Evolutionary conservation across 2,797 vertebrate species (phyloP).

Genomic region (Ispidina picta): DNA sequence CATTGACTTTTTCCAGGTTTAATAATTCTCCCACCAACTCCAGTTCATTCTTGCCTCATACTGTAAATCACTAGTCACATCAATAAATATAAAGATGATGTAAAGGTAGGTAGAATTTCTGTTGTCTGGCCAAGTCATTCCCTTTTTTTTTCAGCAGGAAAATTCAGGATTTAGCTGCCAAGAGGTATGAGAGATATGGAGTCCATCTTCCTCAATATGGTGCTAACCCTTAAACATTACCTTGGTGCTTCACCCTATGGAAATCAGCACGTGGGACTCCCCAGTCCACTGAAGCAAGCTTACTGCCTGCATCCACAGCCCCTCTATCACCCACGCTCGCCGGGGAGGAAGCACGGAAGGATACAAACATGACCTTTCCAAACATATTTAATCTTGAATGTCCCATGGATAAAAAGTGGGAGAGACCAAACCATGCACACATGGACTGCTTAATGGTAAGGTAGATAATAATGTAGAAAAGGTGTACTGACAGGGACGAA

Average conservation of each 20-base stretch:
- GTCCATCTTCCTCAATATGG: not conserved
- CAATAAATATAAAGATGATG: not conserved
- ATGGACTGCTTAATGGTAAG: not conserved
- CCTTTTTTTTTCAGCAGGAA: not conserved
- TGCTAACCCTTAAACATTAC: not conserved
- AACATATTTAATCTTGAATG: accelerated
- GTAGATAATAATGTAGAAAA: not conserved
- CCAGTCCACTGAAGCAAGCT: not conserved
- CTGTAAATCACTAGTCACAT: not conserved
- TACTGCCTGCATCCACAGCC: not conserved
- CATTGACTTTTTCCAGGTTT: not conserved
- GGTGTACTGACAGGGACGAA: not conserved
- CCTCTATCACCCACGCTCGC: not conserved
- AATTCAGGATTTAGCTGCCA: not conserved
- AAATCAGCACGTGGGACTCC: not conserved
- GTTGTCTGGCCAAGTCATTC: not conserved
- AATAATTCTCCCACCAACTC: not conserved
- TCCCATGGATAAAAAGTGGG: not conserved
- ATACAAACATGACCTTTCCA: not conserved
- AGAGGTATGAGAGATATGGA: not conserved
- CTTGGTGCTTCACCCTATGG: not conserved
- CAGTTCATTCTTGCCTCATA: not conserved
- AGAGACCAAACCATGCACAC: not conserved
- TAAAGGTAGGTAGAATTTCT: not conserved
- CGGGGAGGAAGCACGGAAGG: not conserved